Conservation (phyloP, 30 jellyfish, hydroid and myxozoan species). For the Hydractinia symbiolongicarpus region DNA sequence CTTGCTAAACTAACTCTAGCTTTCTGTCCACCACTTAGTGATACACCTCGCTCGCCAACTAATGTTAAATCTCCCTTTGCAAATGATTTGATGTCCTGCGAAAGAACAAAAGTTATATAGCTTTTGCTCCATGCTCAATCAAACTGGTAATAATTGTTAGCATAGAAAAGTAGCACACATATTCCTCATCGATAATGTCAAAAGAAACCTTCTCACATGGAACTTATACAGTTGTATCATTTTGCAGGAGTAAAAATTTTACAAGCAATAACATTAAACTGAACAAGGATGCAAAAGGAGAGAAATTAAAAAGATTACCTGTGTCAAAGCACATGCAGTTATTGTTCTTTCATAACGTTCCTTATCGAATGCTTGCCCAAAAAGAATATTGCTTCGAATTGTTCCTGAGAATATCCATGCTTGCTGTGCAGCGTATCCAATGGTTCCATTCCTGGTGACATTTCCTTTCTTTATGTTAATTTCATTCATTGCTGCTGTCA, state of each 20-base stretch:
- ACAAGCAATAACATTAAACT: too few species aligned
- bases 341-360: conserved; percentile 31
- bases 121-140: too few species aligned
- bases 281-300: too few species aligned
- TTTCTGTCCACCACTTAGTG: conserved; percentile 87
- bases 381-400: conserved; percentile 67
- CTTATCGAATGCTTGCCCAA: conserved; percentile 46
- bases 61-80: conserved; percentile 66
- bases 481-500: conserved; percentile 61
- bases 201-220: too few species aligned
- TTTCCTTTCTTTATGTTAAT: conserved; percentile 46
- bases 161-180: too few species aligned
- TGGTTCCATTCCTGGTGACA: conserved; percentile 39
- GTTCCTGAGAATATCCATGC: conserved; percentile 91
- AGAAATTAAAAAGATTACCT: not conserved
- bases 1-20: conserved; percentile 81
- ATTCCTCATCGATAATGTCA: too few species aligned
- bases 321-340: conserved; percentile 43
- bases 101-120: not conserved
- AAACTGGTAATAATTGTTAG: too few species aligned
- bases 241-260: too few species aligned
- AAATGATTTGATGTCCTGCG: conserved; percentile 54
- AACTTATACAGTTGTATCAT: not conserved
- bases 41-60: conserved; percentile 89
- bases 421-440: conserved; percentile 72